These are phyloP conservation scores for Drosophila flavopinicola DNA, from an alignment of 2,888 invertebrate species.

Conservation along the genomic window DNA sequence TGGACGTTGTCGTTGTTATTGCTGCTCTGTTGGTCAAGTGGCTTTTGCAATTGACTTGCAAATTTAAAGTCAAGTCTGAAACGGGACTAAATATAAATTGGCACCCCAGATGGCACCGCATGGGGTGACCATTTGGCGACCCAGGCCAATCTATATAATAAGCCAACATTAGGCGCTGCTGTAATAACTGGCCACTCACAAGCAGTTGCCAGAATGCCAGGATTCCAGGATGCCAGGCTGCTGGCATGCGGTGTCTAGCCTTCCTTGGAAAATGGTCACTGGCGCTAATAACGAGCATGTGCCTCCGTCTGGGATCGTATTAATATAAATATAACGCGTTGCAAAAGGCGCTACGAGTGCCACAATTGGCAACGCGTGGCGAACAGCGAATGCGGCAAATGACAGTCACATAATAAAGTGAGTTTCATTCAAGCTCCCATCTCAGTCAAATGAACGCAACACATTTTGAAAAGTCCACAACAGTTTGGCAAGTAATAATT, in stretches of 20 bases:
- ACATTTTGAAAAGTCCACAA: too few relatives aligned
- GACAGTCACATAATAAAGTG: slow-evolving; percentile 17
- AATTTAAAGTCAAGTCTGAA: slow-evolving; percentile 36
- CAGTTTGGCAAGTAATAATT: too few relatives aligned
- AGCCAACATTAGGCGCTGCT: slow-evolving; percentile 4
- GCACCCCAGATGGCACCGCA: slow-evolving; percentile 8
- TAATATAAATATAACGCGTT: slow-evolving; percentile 6
- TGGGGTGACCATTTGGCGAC: slow-evolving; percentile 20
- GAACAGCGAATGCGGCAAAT: slow-evolving; percentile 6
- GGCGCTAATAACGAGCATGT: slow-evolving; percentile 59
- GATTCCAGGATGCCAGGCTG: background rate
- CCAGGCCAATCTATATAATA: slow-evolving; percentile 10
- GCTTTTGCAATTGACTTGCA: slow-evolving; percentile 41
- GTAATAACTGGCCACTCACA: background rate
- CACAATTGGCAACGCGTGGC: slow-evolving; percentile 32
- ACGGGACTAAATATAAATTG: slow-evolving; percentile 21
- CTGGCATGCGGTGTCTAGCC: background rate
- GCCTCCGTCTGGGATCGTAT: slow-evolving; percentile 26
- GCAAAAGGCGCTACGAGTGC: slow-evolving; percentile 1
- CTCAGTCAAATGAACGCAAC: background rate
- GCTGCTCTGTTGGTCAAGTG: slow-evolving; percentile 42
- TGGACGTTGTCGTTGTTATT: slow-evolving; percentile 11
- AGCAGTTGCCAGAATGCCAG: slow-evolving; percentile 3
- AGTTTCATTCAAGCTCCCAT: slow-evolving; percentile 31
- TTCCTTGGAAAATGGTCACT: slow-evolving; percentile 3